Evolutionary conservation across 2,113 vertebrate genomes (phyloP).

Genomic region (Castor canadensis): DNA sequence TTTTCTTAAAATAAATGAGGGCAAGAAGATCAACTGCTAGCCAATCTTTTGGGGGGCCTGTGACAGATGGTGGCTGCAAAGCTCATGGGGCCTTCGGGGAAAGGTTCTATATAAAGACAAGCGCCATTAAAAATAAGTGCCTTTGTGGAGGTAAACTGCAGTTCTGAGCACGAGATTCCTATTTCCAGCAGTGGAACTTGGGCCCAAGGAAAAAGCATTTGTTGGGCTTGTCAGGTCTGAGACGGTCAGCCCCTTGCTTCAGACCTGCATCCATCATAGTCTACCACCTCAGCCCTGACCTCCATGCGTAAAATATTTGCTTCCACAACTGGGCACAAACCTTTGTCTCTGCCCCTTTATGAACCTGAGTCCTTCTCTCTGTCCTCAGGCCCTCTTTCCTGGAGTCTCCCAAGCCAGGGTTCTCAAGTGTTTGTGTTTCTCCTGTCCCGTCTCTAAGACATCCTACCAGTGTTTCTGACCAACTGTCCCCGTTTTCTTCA

Average conservation of each 20-base stretch:
- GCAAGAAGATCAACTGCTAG: constrained; percentile 1
- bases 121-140: constrained; percentile 47
- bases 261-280: background rate
- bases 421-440: background rate
- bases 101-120: constrained; percentile 30
- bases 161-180: background rate
- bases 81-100: background rate
- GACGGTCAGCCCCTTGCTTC: background rate
- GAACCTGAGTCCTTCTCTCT: background rate
- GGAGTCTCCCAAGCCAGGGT: background rate
- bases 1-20: constrained; percentile 71
- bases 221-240: background rate
- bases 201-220: background rate
- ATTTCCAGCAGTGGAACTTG: constrained; percentile 33
- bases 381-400: background rate
- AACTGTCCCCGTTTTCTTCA: background rate
- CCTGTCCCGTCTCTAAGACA: fast-evolving
- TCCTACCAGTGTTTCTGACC: background rate
- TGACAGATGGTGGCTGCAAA: constrained; percentile 49
- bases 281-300: background rate
- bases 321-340: background rate
- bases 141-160: constrained; percentile 21
- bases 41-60: background rate
- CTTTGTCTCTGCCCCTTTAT: background rate
- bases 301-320: constrained; percentile 6